These are phyloP conservation scores for Digitonthophagus gazella DNA, from an alignment of 2,888 invertebrate species.

Conservation along the genomic window DNA sequence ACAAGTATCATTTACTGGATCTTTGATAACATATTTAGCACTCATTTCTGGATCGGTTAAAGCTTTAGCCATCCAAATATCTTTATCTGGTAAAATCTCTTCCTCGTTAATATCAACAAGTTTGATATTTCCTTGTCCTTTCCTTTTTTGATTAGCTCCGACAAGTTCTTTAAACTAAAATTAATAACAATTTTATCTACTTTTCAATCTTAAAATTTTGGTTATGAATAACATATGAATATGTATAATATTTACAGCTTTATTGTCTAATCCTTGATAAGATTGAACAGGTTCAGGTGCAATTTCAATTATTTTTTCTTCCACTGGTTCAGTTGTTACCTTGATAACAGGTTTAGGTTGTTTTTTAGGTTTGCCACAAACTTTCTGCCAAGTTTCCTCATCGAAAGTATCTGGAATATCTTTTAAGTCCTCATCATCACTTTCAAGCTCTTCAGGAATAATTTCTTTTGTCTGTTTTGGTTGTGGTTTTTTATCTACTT, in stretches of 20 bases:
- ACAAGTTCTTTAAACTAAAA: constrained; percentile 64
- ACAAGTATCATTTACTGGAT: constrained; percentile 56
- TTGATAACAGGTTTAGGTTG: constrained; percentile 52
- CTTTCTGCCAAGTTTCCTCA: constrained; percentile 52
- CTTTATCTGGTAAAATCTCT: constrained; percentile 76
- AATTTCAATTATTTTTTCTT: constrained; percentile 47
- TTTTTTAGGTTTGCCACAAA: constrained; percentile 50
- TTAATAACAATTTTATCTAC: constrained; percentile 20
- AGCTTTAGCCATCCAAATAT: constrained; percentile 79
- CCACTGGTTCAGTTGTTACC: constrained; percentile 49
- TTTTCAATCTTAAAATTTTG: background rate
- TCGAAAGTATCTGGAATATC: constrained; percentile 52
- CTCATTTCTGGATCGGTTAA: constrained; percentile 63
- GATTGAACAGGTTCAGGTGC: constrained; percentile 52
- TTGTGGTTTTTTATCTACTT: constrained; percentile 5
- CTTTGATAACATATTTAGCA: constrained; percentile 52
- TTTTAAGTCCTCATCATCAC: constrained; percentile 47
- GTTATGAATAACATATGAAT: constrained; percentile 4
- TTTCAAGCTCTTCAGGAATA: constrained; percentile 34
- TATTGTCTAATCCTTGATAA: constrained; percentile 54
- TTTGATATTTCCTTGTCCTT: constrained; percentile 59
- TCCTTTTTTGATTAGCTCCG: constrained; percentile 63
- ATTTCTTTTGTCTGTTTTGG: constrained; percentile 16
- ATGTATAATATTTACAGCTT: constrained; percentile 47
- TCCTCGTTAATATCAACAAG: constrained; percentile 81